Evolutionary conservation across 2,797 vertebrate genomes (phyloP).

Genomic region (Buphagus erythrorhynchus): DNA sequence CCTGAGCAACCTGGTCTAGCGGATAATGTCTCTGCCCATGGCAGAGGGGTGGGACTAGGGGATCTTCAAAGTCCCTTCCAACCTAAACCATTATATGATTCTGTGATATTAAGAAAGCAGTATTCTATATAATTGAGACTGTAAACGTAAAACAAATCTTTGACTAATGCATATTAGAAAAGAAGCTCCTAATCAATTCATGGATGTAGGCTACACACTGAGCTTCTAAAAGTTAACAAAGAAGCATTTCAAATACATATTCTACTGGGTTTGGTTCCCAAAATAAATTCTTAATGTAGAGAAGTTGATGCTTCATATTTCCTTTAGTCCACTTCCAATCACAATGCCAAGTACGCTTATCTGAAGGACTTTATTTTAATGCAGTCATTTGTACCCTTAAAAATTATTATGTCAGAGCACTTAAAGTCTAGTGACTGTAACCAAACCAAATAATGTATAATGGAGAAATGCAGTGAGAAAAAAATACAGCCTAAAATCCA

Average conservation of each 20-base stretch:
- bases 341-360: slow-evolving; percentile 38
- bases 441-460: slow-evolving; percentile 72
- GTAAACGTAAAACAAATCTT: neutral
- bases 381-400: slow-evolving; percentile 73
- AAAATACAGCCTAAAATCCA: slow-evolving; percentile 54
- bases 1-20: neutral
- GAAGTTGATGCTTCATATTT: slow-evolving; percentile 1
- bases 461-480: slow-evolving; percentile 63
- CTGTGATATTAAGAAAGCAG: neutral
- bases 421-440: slow-evolving; percentile 73
- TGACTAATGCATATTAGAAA: neutral
- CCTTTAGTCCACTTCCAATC: slow-evolving; percentile 42
- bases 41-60: neutral
- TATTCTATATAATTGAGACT: neutral
- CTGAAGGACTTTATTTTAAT: slow-evolving; percentile 70
- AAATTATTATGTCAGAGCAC: slow-evolving; percentile 70
- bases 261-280: neutral
- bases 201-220: neutral
- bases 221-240: neutral
- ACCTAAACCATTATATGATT: neutral
- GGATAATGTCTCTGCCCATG: neutral
- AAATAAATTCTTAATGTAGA: neutral
- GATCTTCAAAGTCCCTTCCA: neutral
- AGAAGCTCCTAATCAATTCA: neutral
- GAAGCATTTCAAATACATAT: neutral